These are phyloP conservation scores for Apodemus speciosus DNA, from an alignment of 2,113 vertebrate genomes.

Conservation along the genomic window DNA sequence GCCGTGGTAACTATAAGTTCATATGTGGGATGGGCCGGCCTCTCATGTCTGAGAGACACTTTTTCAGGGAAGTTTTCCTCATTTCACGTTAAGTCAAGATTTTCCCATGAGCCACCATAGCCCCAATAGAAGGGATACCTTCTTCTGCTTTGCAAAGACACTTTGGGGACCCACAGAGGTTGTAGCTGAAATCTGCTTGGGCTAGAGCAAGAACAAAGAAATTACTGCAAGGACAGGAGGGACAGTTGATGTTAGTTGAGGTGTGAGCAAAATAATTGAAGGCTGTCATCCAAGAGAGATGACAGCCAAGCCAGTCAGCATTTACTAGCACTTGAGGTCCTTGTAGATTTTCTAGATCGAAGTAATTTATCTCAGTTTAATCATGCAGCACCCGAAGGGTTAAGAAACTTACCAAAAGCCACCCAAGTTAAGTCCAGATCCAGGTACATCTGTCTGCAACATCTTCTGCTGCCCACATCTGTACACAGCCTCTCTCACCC, in stretches of 20 bases:
- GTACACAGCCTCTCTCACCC: neutral
- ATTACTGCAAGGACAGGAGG: neutral
- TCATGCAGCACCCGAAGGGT: neutral
- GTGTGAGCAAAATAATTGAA: slow-evolving; percentile 21
- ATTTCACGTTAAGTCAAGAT: neutral
- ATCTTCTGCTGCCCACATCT: neutral
- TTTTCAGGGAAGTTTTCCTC: neutral
- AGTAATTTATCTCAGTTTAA: neutral
- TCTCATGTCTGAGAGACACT: too few species aligned
- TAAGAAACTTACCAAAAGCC: neutral
- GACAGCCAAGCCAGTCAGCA: slow-evolving; percentile 5
- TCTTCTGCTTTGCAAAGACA: slow-evolving; percentile 27
- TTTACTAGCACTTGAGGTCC: neutral
- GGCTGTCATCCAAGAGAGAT: neutral
- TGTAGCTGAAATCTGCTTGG: neutral
- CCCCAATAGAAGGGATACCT: neutral
- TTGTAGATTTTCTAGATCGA: slow-evolving; percentile 10
- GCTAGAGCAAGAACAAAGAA: neutral
- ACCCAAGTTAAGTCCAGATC: neutral
- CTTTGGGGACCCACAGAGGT: neutral
- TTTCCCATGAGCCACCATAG: neutral
- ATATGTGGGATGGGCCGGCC: neutral
- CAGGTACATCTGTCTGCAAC: neutral
- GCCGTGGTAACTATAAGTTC: too few species aligned
- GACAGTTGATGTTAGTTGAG: neutral